Conservation (phyloP, 1,140 invertebrate genomes). For the Macrobrachium rosenbergii region DNA sequence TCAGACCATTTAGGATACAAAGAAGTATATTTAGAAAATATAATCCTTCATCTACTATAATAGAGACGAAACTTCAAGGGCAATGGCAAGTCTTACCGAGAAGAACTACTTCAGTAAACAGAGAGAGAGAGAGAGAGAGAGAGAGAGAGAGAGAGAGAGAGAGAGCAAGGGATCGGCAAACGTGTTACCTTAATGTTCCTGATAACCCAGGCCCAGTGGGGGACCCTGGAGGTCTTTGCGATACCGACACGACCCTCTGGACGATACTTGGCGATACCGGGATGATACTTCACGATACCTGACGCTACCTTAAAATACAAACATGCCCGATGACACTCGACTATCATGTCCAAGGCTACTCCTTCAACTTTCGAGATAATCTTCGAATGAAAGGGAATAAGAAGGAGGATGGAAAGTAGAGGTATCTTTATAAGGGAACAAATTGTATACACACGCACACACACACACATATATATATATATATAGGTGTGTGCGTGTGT, state of each 20-base stretch:
- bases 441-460: too few species aligned
- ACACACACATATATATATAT: too few species aligned
- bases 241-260: conserved; percentile 46
- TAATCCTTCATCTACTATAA: neutral
- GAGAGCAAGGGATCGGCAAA: neutral
- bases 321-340: conserved; percentile 52
- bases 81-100: neutral
- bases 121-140: conserved; percentile 24
- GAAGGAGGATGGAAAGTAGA: neutral
- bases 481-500: too few species aligned
- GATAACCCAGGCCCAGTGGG: conserved; percentile 46
- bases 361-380: conserved; percentile 5
- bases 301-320: conserved; percentile 43
- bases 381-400: neutral
- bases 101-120: neutral
- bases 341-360: conserved; percentile 55
- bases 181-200: conserved; percentile 46
- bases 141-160: conserved; percentile 35
- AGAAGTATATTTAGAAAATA: neutral
- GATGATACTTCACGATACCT: conserved; percentile 43
- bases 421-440: too few species aligned
- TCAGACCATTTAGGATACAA: too few species aligned
- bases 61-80: neutral
- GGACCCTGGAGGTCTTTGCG: conserved; percentile 13
- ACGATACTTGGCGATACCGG: conserved; percentile 47